Conservation (phyloP, 2,113 vertebrate genomes). For the Raja brachyura region DNA sequence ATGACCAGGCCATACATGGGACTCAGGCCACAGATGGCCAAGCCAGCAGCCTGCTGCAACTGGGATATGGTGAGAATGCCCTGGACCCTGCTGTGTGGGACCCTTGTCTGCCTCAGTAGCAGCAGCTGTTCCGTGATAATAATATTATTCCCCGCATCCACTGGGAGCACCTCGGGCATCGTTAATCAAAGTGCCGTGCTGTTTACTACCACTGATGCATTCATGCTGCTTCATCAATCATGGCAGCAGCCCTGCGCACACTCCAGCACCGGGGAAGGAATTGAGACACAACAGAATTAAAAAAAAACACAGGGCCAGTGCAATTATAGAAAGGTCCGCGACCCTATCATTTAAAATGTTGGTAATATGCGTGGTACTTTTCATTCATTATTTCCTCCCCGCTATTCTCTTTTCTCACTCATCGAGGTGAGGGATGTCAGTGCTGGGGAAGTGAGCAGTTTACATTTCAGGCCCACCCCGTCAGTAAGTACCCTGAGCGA, state of each 20-base stretch:
- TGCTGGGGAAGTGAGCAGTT: neutral
- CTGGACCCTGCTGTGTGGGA: constrained; percentile 25
- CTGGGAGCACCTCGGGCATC: constrained; percentile 57
- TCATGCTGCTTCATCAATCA: constrained; percentile 68
- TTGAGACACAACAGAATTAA: constrained; percentile 48
- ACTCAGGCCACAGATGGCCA: neutral
- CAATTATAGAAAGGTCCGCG: constrained; percentile 60
- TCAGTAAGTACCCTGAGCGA: neutral
- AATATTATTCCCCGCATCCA: constrained; percentile 63
- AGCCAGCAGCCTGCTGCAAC: neutral
- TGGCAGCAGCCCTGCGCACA: constrained; percentile 58
- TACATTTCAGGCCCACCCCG: neutral
- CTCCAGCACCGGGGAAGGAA: constrained; percentile 56
- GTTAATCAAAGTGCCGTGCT: constrained; percentile 66
- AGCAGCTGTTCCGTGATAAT: constrained; percentile 56
- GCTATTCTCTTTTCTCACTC: neutral
- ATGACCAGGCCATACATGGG: neutral
- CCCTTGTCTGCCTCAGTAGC: constrained; percentile 45
- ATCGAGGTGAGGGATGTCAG: neutral
- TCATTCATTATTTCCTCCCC: neutral
- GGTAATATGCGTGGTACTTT: neutral
- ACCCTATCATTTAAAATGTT: constrained; percentile 56
- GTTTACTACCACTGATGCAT: constrained; percentile 56
- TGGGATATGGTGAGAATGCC: neutral
- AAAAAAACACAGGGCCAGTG: constrained; percentile 50